These are phyloP conservation scores for Argynnis bischoffii DNA, from an alignment of 2,888 invertebrate genomes.

Conservation along the genomic window DNA sequence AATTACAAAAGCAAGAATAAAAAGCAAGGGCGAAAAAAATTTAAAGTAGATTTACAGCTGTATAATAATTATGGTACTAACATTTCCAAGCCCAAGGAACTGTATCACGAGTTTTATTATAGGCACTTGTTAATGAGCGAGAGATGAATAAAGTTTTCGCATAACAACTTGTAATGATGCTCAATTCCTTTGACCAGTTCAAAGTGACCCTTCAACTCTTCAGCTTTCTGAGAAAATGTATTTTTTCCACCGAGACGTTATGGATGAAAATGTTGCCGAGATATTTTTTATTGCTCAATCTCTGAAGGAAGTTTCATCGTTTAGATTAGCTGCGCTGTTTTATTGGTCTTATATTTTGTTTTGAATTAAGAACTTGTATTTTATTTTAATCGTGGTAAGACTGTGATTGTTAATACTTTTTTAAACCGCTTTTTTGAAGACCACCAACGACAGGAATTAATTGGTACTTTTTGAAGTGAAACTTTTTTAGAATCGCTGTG, in stretches of 20 bases:
- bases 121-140: slow-evolving; percentile 26
- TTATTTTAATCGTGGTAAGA: too few species aligned
- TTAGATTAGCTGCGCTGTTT: slow-evolving; percentile 19
- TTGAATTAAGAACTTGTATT: slow-evolving; percentile 2
- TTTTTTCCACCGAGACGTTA: slow-evolving; percentile 15
- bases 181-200: slow-evolving; percentile 12
- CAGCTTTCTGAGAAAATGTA: slow-evolving; percentile 25
- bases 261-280: slow-evolving; percentile 23
- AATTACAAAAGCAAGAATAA: too few species aligned
- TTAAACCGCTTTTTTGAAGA: too few species aligned
- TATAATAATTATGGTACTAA: slow-evolving; percentile 2
- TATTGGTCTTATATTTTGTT: slow-evolving; percentile 20
- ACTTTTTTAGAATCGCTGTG: too few species aligned
- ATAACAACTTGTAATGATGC: slow-evolving; percentile 29
- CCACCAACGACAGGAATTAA: too few species aligned
- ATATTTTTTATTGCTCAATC: slow-evolving; percentile 34
- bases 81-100: background rate
- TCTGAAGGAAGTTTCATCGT: slow-evolving; percentile 18
- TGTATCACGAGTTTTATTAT: slow-evolving; percentile 22
- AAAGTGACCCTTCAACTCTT: slow-evolving; percentile 25
- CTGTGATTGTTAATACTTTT: too few species aligned
- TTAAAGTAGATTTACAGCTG: background rate
- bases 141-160: slow-evolving; percentile 33
- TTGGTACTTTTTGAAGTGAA: too few species aligned
- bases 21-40: too few species aligned